These are phyloP conservation scores for Drosophila hamatofila DNA, from an alignment of 2,888 invertebrate genomes.

Conservation along the genomic window DNA sequence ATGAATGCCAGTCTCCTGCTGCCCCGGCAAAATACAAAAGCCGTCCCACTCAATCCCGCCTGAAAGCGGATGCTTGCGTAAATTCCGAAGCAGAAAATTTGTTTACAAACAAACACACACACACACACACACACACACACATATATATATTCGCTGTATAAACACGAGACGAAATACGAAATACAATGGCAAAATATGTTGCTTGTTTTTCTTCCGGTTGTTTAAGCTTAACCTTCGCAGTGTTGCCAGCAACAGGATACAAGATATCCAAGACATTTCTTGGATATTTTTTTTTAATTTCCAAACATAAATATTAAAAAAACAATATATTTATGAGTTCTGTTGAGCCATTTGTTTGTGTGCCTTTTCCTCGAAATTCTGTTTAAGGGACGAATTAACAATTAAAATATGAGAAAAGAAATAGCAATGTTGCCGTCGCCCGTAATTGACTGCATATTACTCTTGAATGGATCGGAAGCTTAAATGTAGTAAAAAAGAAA, in stretches of 20 bases:
- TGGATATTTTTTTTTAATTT: background rate
- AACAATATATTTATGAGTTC: background rate
- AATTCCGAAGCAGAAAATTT: constrained; percentile 3
- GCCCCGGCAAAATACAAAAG: constrained; percentile 9
- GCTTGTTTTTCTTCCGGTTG: constrained; percentile 21
- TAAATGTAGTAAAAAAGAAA: background rate
- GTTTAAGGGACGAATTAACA: background rate
- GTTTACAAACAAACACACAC: too few species aligned
- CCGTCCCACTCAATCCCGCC: constrained; percentile 1
- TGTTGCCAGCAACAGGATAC: constrained; percentile 6
- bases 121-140: background rate
- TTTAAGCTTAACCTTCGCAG: background rate
- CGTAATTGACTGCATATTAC: background rate
- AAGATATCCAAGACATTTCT: background rate
- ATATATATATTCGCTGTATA: background rate
- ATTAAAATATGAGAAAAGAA: background rate
- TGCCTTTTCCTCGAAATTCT: background rate
- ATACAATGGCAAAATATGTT: constrained; percentile 1
- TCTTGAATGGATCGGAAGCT: background rate
- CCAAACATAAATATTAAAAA: background rate
- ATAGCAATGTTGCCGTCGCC: background rate
- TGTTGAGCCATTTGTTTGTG: background rate
- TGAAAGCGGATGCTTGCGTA: constrained; percentile 6
- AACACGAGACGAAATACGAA: background rate
- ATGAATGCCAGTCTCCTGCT: constrained; percentile 42